phyloP scores from a whole-genome alignment of 2,797 vertebrate genomes.

The Oreortyx pictus region DNA sequence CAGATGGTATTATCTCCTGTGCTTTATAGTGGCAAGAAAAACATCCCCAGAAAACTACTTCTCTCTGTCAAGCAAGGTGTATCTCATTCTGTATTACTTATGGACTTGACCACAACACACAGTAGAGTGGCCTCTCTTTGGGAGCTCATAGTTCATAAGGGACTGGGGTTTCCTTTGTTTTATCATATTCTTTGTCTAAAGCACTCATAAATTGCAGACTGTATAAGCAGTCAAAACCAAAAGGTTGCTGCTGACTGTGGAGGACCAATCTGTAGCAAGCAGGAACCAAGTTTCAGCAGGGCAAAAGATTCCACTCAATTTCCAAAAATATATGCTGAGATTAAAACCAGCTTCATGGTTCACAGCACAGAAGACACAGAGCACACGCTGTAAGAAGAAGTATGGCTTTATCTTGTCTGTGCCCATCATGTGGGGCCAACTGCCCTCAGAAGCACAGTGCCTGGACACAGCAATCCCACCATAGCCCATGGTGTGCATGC shows the following conservation, averaged over 20 bases:
- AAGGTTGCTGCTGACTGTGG: neutral
- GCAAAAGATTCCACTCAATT: slow-evolving; percentile 25
- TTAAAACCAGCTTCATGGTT: slow-evolving; percentile 1
- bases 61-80: neutral
- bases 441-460: neutral
- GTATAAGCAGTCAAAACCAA: neutral
- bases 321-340: slow-evolving; percentile 25
- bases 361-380: neutral
- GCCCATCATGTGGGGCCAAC: neutral
- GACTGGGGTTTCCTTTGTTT: neutral
- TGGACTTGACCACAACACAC: neutral
- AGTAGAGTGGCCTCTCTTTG: neutral
- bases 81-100: slow-evolving; percentile 20
- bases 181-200: neutral
- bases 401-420: neutral
- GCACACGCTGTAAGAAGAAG: neutral
- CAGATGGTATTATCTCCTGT: neutral
- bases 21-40: neutral
- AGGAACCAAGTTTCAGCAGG: neutral
- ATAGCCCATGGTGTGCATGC: rapidly evolving
- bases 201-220: neutral
- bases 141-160: neutral
- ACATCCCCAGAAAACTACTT: neutral
- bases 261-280: slow-evolving; percentile 1
- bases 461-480: neutral